A percentile compares a stretch with the other conserved stretches of the same genome.
Evolutionary conservation across 2,888 invertebrate species (phyloP).

Genomic region (Parochlus steinenii): DNA sequence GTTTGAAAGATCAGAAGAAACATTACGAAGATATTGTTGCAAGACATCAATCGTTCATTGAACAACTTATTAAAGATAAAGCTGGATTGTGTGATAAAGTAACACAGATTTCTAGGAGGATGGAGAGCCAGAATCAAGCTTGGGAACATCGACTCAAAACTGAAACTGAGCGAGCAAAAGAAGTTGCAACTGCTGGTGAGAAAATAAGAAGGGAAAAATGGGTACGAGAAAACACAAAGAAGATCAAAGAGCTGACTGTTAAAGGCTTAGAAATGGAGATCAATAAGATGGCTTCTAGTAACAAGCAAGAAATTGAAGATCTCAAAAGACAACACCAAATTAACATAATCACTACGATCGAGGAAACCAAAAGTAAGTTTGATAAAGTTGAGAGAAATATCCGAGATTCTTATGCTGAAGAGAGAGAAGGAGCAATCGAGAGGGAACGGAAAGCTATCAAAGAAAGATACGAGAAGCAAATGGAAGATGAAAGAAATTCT

Average conservation of each 20-base stretch:
- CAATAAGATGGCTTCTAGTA: conserved; percentile 56
- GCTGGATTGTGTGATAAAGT: conserved; percentile 49
- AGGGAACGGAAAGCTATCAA: conserved; percentile 42
- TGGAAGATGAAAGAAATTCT: conserved; percentile 35
- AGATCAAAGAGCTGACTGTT: conserved; percentile 76
- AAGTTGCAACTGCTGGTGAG: conserved; percentile 61
- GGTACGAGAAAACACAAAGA: conserved; percentile 69
- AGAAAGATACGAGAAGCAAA: conserved; percentile 37
- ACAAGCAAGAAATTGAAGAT: conserved; percentile 44
- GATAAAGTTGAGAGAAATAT: conserved; percentile 42
- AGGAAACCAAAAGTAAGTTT: conserved; percentile 43
- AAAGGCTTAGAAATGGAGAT: conserved; percentile 77
- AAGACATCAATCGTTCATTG: conserved; percentile 68
- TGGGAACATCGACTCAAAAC: conserved; percentile 58
- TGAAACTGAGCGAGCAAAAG: conserved; percentile 56
- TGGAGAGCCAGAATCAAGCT: conserved; percentile 39
- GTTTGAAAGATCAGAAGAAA: conserved; percentile 40
- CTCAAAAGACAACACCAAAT: conserved; percentile 37
- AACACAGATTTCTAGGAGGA: conserved; percentile 26
- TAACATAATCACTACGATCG: conserved; percentile 50
- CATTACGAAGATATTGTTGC: conserved; percentile 58
- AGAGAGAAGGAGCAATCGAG: conserved; percentile 42
- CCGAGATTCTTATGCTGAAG: conserved; percentile 40
- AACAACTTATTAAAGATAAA: conserved; percentile 67
- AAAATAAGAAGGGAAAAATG: conserved; percentile 58